Percentiles rank a stretch among this genome's conserved stretches.
These are phyloP conservation scores for Tachina lurida DNA, from an alignment of 2,888 invertebrate species.

Conservation along the genomic window DNA sequence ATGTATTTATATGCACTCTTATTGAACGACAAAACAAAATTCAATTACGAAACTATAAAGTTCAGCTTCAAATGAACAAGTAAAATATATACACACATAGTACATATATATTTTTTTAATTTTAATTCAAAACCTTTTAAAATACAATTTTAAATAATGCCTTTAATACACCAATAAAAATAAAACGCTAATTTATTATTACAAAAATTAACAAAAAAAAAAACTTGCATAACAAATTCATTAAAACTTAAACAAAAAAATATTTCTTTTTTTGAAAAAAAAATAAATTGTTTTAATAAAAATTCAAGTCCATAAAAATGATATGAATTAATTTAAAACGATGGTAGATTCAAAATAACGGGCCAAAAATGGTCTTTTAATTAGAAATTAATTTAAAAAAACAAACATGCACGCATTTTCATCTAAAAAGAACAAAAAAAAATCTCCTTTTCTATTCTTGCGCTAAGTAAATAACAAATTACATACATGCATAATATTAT, in stretches of 20 bases:
- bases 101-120: slow-evolving; percentile 54
- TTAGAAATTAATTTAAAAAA: slow-evolving; percentile 28
- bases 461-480: slow-evolving; percentile 23
- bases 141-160: slow-evolving; percentile 69
- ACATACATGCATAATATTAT: slow-evolving; percentile 1
- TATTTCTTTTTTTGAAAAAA: slow-evolving; percentile 30
- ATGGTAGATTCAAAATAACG: slow-evolving; percentile 2
- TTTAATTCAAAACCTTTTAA: slow-evolving; percentile 59
- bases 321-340: slow-evolving; percentile 4
- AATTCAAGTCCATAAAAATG: slow-evolving; percentile 10
- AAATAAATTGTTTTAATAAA: slow-evolving; percentile 1
- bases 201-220: slow-evolving; percentile 66
- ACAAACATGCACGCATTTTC: slow-evolving; percentile 41
- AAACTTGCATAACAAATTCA: slow-evolving; percentile 83
- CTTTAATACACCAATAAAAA: slow-evolving; percentile 65
- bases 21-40: slow-evolving; percentile 39
- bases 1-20: slow-evolving; percentile 50
- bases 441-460: slow-evolving; percentile 3
- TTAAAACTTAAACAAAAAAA: slow-evolving; percentile 73
- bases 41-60: slow-evolving; percentile 48
- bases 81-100: slow-evolving; percentile 11
- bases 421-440: slow-evolving; percentile 15
- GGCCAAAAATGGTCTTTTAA: slow-evolving; percentile 46
- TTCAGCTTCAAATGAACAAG: slow-evolving; percentile 50
- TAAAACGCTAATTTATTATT: slow-evolving; percentile 66